These are phyloP conservation scores for Psittacula cyanocephala DNA, from an alignment of 2,113 vertebrate species.

Conservation along the genomic window DNA sequence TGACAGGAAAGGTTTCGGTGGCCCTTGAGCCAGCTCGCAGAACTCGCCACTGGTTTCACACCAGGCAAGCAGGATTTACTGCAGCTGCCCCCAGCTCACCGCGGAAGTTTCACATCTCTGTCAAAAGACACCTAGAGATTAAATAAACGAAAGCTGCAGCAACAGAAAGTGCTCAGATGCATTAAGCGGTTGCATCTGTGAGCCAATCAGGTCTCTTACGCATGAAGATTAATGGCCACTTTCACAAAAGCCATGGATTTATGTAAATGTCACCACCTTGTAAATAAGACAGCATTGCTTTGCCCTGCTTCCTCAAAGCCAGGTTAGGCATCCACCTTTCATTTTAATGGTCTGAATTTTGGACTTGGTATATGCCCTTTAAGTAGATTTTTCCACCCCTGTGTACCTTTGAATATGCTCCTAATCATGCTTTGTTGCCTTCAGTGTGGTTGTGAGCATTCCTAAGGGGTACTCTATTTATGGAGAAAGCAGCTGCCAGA, in stretches of 20 bases:
- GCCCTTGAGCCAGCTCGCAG: not conserved
- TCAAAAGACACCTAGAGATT: not conserved
- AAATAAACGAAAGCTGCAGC: fast-evolving
- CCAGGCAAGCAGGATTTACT: not conserved
- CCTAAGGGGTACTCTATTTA: not conserved
- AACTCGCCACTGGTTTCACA: not conserved
- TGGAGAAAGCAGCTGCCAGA: not conserved
- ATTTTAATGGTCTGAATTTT: not conserved
- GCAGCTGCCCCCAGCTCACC: not conserved
- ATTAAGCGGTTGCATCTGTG: not conserved
- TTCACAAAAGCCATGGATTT: fast-evolving
- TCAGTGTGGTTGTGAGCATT: not conserved
- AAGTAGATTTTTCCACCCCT: not conserved
- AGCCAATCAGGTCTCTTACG: not conserved
- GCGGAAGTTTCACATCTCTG: not conserved
- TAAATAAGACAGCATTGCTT: not conserved
- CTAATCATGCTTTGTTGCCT: not conserved
- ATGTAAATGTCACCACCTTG: not conserved
- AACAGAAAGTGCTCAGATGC: not conserved
- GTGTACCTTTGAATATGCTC: not conserved
- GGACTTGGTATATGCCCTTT: not conserved
- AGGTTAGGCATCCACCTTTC: not conserved
- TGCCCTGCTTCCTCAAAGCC: not conserved
- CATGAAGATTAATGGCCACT: not conserved
- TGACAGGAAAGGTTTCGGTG: not conserved